These are phyloP conservation scores for Barbus barbus DNA, from an alignment of 2,113 vertebrate species.

Conservation along the genomic window DNA sequence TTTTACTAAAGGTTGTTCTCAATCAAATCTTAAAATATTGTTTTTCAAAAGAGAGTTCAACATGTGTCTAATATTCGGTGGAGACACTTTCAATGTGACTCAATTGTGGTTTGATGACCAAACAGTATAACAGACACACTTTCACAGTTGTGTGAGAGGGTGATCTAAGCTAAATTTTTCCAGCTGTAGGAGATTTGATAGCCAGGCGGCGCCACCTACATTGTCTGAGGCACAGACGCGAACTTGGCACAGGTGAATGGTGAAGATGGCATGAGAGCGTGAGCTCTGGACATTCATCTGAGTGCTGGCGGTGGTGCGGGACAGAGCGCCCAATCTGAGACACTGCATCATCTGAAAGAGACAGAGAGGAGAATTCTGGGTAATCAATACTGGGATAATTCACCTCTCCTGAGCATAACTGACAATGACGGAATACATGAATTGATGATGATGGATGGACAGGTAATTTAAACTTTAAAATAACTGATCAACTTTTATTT, in stretches of 20 bases:
- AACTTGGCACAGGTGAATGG: constrained; percentile 95
- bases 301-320: constrained; percentile 94
- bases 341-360: constrained; percentile 93
- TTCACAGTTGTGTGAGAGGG: not conserved
- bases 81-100: too few relatives aligned
- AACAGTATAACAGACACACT: not conserved
- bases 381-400: too few relatives aligned
- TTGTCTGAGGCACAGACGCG: constrained; percentile 82
- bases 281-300: constrained; percentile 99
- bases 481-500: not conserved
- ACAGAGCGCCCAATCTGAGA: constrained; percentile 92
- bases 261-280: constrained; percentile 98
- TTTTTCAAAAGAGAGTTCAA: too few relatives aligned
- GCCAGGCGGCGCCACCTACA: constrained; percentile 68
- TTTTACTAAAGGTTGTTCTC: too few relatives aligned
- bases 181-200: not conserved
- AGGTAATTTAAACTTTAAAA: not conserved
- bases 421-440: too few relatives aligned
- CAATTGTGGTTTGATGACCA: not conserved
- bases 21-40: too few relatives aligned
- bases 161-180: not conserved
- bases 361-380: not conserved
- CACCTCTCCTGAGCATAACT: not conserved
- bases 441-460: too few relatives aligned
- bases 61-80: too few relatives aligned